A percentile compares a stretch with the other conserved stretches of the same genome.
Conservation (phyloP, 2,113 vertebrate species). For the Holacanthus passer region DNA sequence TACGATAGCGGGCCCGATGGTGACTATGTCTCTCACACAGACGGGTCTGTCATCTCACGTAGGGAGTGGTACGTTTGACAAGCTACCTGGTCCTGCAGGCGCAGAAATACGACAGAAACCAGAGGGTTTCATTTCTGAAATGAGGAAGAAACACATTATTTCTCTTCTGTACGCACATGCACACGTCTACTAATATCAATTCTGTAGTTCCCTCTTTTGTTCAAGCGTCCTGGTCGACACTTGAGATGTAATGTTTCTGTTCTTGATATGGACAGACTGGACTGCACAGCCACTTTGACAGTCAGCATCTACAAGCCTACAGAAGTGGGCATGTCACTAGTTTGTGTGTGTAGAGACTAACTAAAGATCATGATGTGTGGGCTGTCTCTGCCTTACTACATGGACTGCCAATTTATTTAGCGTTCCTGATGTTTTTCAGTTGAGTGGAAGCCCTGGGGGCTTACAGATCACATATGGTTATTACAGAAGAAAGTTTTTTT, state of each 20-base stretch:
- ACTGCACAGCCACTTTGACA: conserved; percentile 46
- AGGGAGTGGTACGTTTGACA: conserved; percentile 97
- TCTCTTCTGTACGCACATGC: conserved; percentile 39
- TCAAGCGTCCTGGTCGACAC: conserved; percentile 56
- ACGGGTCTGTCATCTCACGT: conserved; percentile 97
- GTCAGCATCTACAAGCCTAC: conserved; percentile 8
- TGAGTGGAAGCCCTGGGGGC: conserved; percentile 31
- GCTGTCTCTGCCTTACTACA: conserved; percentile 63
- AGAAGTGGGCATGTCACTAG: conserved; percentile 17
- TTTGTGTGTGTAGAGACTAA: conserved; percentile 41
- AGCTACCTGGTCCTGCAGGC: conserved; percentile 34
- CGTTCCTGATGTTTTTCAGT: conserved; percentile 40
- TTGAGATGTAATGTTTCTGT: conserved; percentile 52
- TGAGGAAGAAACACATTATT: conserved; percentile 30
- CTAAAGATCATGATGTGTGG: conserved; percentile 25
- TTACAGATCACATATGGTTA: conserved; percentile 15
- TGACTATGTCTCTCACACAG: conserved; percentile 96
- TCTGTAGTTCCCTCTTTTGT: conserved; percentile 46
- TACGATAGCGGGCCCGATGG: conserved; percentile 91
- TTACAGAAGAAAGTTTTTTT: neutral
- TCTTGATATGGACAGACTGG: conserved; percentile 43
- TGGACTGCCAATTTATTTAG: conserved; percentile 51
- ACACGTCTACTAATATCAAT: conserved; percentile 46
- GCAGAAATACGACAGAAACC: conserved; percentile 21
- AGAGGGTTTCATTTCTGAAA: conserved; percentile 43